These are phyloP conservation scores for Synanceia verrucosa DNA, from an alignment of 2,797 vertebrate species.

Conservation along the genomic window DNA sequence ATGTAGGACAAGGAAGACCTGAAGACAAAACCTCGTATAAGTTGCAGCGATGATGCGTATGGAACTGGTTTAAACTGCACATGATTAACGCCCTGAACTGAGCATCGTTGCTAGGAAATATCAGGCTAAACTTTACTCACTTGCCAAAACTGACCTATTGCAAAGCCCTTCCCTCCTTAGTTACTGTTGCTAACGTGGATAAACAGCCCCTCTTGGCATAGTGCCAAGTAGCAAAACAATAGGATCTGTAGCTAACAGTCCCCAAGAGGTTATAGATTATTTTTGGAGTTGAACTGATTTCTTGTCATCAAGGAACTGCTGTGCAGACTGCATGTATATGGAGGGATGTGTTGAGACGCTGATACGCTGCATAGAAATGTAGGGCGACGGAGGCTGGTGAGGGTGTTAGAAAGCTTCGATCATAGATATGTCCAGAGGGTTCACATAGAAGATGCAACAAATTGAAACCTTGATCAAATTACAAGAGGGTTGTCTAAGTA, in stretches of 20 bases:
- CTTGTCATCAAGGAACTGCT: conserved; percentile 41
- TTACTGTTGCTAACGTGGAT: conserved; percentile 63
- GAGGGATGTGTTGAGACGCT: conserved; percentile 19
- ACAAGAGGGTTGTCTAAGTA: neutral
- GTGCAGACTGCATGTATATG: neutral
- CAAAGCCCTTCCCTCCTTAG: conserved; percentile 34
- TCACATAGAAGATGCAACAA: conserved; percentile 1
- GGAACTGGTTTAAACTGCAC: conserved; percentile 28
- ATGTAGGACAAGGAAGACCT: conserved; percentile 70
- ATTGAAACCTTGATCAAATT: too few species aligned
- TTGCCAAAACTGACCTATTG: conserved; percentile 25
- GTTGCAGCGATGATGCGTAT: conserved; percentile 14
- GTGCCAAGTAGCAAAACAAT: conserved; percentile 76
- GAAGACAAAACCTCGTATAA: conserved; percentile 26
- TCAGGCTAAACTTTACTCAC: conserved; percentile 25
- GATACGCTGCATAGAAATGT: neutral
- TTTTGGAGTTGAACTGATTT: conserved; percentile 57
- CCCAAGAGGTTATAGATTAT: conserved; percentile 64
- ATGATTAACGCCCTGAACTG: conserved; percentile 11
- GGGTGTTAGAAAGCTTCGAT: neutral
- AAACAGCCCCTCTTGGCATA: conserved; percentile 64
- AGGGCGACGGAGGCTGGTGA: neutral
- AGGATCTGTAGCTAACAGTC: conserved; percentile 64
- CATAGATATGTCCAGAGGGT: neutral
- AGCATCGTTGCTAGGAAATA: conserved; percentile 31